Evolutionary conservation across 2,888 invertebrate genomes (phyloP).

Genomic region (Mayetiola destructor): DNA sequence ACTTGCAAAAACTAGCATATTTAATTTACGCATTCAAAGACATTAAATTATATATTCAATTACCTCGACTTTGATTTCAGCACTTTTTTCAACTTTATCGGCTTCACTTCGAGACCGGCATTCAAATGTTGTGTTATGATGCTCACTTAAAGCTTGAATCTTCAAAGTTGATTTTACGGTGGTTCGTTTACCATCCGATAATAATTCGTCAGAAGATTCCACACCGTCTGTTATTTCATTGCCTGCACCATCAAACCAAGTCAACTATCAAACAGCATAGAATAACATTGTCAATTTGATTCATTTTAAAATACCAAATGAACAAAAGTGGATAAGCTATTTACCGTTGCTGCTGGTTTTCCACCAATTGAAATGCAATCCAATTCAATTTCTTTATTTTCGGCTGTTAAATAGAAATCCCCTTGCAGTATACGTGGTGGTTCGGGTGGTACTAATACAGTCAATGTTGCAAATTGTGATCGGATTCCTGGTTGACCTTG

Average conservation of each 20-base stretch:
- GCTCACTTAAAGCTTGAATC: conserved; percentile 70
- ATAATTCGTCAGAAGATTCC: conserved; percentile 56
- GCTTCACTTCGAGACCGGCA: conserved; percentile 89
- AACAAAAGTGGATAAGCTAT: neutral
- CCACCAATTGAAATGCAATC: conserved; percentile 84
- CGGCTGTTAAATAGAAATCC: conserved; percentile 68
- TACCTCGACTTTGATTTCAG: conserved; percentile 67
- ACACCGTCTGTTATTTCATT: conserved; percentile 70
- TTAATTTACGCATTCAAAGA: neutral
- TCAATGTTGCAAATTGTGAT: conserved; percentile 70
- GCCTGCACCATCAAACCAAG: conserved; percentile 82
- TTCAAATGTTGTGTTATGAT: conserved; percentile 80
- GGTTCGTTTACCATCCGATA: conserved; percentile 66
- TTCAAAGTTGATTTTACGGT: conserved; percentile 74
- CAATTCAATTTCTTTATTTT: conserved; percentile 77
- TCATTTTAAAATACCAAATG: too few species aligned
- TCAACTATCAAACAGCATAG: conserved; percentile 45
- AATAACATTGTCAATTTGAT: neutral
- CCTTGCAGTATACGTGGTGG: conserved; percentile 79
- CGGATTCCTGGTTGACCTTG: conserved; percentile 59
- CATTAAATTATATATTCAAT: conserved; percentile 27
- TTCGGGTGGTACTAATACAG: conserved; percentile 81
- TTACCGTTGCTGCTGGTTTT: conserved; percentile 85
- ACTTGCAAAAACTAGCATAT: neutral
- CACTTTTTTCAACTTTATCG: conserved; percentile 67